Base-by-base conservation (phyloP, 2,888 invertebrate species). In the Homarus gammarus region DNA sequence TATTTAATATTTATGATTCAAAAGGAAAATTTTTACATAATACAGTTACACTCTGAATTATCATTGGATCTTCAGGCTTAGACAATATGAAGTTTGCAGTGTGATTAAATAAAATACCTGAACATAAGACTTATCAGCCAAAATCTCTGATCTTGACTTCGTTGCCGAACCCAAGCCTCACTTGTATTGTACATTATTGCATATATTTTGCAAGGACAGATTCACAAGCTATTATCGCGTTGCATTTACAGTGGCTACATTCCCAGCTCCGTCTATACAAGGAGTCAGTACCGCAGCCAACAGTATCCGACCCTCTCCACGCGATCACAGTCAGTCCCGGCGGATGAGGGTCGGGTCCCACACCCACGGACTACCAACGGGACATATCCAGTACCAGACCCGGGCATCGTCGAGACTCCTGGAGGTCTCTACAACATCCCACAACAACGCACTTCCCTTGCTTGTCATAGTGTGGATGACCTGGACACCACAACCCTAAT, bases 381-480 rank as follows among this genome's bases (percentile, higher is more conserved):
- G 33, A 73, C 84, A 27, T 87, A 90, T 79, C 61, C 78, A 5
- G 82, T 79, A 33, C 77, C 82, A 2, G 85, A 84, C 22, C 82
- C 90, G 22, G 88, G 75, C 36, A 83, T 79, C 40, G 87, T 79
- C 8, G 87, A 92, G 85, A 87, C 92, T 94, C 95, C 92, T 18
- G 92, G 93, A 12, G 93, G 93, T 12, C 92, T 94, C 92, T 94
- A 94, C 92, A 94, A 94, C 92, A 93, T 94, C 31, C 93, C 93
- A 81, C 94, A 94, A 64, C 93, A 94, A 89, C 93, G 94, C 82
- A 94, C 94, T 12, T 93, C 93, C 87, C 93, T 93, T 75, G 93
- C 93, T 79, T 93, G 93, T 86, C 93, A 93, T 64, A 93, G 93
- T 84, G 93, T 93, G 91, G 93, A 93, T 87, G 93, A 93, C 72